Evolutionary conservation across 2,113 vertebrate genomes (phyloP).

Genomic region (Grammomys dolichurus): DNA sequence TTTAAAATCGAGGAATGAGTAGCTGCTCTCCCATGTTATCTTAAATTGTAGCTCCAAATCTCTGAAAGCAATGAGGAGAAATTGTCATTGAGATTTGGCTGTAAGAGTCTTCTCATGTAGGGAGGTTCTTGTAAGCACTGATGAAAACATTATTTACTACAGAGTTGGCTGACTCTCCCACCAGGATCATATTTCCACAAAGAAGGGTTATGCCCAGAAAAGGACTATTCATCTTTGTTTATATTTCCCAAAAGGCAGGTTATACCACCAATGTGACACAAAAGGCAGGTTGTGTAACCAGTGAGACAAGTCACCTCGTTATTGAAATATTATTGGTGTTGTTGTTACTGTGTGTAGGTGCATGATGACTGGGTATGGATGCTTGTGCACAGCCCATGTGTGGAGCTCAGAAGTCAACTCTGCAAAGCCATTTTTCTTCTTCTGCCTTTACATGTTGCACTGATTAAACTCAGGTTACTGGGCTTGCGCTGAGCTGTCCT

Average conservation of each 20-base stretch:
- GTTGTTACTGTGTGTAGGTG: neutral
- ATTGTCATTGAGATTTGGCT: neutral
- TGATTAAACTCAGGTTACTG: neutral
- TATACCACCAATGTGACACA: neutral
- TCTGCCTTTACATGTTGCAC: neutral
- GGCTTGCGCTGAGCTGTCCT: neutral
- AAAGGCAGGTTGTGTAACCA: neutral
- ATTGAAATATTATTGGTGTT: neutral
- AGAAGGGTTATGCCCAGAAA: neutral
- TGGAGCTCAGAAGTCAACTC: neutral
- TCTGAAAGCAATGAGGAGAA: neutral
- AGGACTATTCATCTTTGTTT: neutral
- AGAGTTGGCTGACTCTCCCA: neutral
- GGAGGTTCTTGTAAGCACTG: neutral
- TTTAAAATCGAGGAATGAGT: neutral
- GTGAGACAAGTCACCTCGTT: neutral
- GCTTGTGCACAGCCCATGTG: neutral
- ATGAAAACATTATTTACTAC: neutral
- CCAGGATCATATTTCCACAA: neutral
- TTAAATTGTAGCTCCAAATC: neutral
- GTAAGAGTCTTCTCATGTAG: neutral
- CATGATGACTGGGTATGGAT: neutral
- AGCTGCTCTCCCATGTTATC: neutral
- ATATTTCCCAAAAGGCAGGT: neutral
- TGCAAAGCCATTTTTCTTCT: neutral